Conservation (phyloP, 2,888 invertebrate genomes). For the Itoplectis maculator region DNA sequence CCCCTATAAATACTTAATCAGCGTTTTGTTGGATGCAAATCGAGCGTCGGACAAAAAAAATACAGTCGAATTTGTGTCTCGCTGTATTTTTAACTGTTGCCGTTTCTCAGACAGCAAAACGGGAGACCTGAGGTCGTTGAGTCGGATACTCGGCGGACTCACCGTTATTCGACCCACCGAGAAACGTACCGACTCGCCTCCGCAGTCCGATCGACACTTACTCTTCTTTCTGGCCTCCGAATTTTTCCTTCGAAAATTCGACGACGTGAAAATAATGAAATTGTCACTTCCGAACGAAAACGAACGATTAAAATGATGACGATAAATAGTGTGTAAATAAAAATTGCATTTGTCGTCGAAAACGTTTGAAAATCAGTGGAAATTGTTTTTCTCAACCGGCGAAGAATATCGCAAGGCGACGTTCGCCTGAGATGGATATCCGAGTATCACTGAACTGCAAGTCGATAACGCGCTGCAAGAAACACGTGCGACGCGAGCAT, state of each 20-base stretch:
- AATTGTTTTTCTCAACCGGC: background rate
- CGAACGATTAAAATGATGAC: too few species aligned
- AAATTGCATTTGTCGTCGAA: background rate
- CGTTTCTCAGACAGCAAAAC: slow-evolving; percentile 4
- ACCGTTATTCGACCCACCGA: slow-evolving; percentile 83
- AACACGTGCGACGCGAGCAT: background rate
- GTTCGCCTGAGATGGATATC: background rate
- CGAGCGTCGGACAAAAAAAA: background rate
- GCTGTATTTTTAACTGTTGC: slow-evolving; percentile 10
- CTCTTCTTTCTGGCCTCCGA: too few species aligned
- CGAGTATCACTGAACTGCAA: slow-evolving; percentile 10
- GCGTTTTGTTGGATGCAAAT: background rate
- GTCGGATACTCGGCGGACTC: slow-evolving; percentile 75
- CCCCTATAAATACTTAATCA: too few species aligned
- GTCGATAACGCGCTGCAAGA: background rate
- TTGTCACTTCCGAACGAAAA: too few species aligned
- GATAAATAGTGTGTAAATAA: too few species aligned
- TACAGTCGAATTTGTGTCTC: background rate
- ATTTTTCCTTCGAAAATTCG: background rate
- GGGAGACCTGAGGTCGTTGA: slow-evolving; percentile 73
- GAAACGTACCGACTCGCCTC: slow-evolving; percentile 53
- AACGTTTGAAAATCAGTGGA: too few species aligned
- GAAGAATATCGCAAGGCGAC: background rate
- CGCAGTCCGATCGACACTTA: background rate
- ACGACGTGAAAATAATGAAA: background rate